These are phyloP conservation scores for Ophiodon elongatus DNA, from an alignment of 2,113 vertebrate species.

Conservation along the genomic window DNA sequence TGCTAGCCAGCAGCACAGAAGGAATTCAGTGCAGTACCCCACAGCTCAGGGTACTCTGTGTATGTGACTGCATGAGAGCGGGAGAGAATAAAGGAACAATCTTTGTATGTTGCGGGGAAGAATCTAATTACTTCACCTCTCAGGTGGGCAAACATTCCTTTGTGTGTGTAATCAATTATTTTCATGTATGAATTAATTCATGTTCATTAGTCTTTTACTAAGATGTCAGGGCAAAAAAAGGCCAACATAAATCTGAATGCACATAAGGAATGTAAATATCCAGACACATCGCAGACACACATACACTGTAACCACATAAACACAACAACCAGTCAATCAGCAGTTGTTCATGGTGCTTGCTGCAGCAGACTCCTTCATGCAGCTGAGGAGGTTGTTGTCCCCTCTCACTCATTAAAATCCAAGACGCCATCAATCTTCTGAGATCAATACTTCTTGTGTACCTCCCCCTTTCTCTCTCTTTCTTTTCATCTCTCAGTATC, in stretches of 20 bases:
- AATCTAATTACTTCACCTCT: background rate
- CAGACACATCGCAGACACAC: background rate
- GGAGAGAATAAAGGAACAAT: background rate
- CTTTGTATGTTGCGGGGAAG: background rate
- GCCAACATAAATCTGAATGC: background rate
- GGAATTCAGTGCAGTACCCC: conserved; percentile 9
- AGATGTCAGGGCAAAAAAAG: background rate
- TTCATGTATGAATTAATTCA: background rate
- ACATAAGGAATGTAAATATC: conserved; percentile 6
- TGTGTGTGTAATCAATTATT: background rate
- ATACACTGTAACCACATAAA: background rate
- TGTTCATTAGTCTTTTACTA: conserved; percentile 23
- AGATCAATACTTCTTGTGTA: conserved; percentile 61
- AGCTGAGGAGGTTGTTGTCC: conserved; percentile 42
- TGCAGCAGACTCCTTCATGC: conserved; percentile 27
- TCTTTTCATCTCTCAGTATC: conserved; percentile 20
- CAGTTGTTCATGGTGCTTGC: conserved; percentile 10
- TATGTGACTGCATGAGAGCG: conserved; percentile 18
- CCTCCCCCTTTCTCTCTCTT: background rate
- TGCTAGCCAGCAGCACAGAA: conserved; percentile 41
- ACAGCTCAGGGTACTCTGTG: conserved; percentile 23
- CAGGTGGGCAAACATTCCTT: background rate
- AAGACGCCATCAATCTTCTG: conserved; percentile 59
- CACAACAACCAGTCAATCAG: conserved; percentile 7
- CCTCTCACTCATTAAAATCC: conserved; percentile 59